Conservation (phyloP, 2,888 invertebrate genomes). For the Rhingia rostrata region DNA sequence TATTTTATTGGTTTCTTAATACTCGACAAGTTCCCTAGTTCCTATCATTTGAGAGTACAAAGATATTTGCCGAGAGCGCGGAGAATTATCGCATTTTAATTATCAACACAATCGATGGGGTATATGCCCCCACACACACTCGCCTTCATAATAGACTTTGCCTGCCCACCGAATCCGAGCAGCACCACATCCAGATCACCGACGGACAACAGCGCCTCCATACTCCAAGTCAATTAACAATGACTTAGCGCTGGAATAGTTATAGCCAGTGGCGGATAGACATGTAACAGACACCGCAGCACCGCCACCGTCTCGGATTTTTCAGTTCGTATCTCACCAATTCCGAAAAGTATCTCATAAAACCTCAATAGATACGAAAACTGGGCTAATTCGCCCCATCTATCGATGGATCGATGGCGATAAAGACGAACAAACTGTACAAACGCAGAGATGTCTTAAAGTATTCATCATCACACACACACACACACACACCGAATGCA, state of each 20-base stretch:
- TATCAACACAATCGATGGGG: constrained; percentile 30
- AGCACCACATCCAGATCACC: constrained; percentile 25
- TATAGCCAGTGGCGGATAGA: constrained; percentile 57
- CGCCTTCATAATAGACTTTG: background rate
- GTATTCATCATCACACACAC: constrained; percentile 49
- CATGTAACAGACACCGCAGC: constrained; percentile 56
- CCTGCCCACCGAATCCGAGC: constrained; percentile 4
- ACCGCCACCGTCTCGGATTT: constrained; percentile 5
- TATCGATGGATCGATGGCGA: constrained; percentile 30
- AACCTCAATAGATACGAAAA: constrained; percentile 54
- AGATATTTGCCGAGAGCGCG: no score
- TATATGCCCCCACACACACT: background rate
- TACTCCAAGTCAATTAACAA: constrained; percentile 58
- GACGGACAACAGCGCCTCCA: constrained; percentile 22
- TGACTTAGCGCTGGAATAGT: constrained; percentile 53
- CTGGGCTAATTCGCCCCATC: constrained; percentile 58
- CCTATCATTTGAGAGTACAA: no score
- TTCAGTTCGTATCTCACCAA: constrained; percentile 24
- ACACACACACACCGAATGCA: background rate
- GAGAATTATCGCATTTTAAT: constrained; percentile 55
- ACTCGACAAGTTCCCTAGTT: no score
- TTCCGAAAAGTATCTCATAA: constrained; percentile 43
- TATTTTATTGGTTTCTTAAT: no score
- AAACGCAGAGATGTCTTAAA: background rate
- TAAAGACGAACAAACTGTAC: constrained; percentile 19